Evolutionary conservation across 37 sponge, comb jelly and placozoan genomes (phyloP), one percentile per base, ranked within the genome.

Genomic region (Trichoplax adhaerens): DNA sequence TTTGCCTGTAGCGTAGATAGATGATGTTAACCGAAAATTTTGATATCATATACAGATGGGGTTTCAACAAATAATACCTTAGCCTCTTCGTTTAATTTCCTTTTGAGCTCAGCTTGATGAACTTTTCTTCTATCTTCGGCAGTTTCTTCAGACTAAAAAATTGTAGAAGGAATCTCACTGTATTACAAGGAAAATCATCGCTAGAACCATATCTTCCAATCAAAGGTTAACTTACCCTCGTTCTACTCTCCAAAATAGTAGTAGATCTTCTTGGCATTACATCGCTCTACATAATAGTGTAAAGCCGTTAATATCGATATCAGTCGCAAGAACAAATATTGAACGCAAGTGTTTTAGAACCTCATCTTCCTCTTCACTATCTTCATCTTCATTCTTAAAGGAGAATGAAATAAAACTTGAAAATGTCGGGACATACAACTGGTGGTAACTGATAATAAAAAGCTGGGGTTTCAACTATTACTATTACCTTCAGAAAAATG

Each of bases 41-140:
- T 29, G 29, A 29, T 29, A 29, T 29, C 29, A 29, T 29, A 29
- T 29, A 29, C 29, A 29, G 29, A 29, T 29, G 29, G 29, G 29
- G 29, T 29, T 29, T 29, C 29, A 29, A 29, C 29, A 29, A 29
- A 29, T 29, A 29, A 29, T 64, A 76, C 88, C 74, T 79, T 84
- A 54, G 99, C 99, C 58, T 89, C 80, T 58, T 89, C 81, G 65
- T 97, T 90, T 64, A 97, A 84, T 48, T 82, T 81, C 56, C 80
- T 85, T 50, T 82, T 77, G 10, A 97, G 81, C 57, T 84, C 74
- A 50, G 71, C 61, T 80, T 97, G 99, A 65, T 92, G 87, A 7
- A 72, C 79, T 62, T 88, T 92, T 52, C 99, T 72, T 70, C 78
- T 83, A 48, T 82, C 90, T 56, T 89, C 99, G 3, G 87, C 71